Evolutionary conservation across 2,888 invertebrate species (phyloP).

Genomic region (Autographa gamma): DNA sequence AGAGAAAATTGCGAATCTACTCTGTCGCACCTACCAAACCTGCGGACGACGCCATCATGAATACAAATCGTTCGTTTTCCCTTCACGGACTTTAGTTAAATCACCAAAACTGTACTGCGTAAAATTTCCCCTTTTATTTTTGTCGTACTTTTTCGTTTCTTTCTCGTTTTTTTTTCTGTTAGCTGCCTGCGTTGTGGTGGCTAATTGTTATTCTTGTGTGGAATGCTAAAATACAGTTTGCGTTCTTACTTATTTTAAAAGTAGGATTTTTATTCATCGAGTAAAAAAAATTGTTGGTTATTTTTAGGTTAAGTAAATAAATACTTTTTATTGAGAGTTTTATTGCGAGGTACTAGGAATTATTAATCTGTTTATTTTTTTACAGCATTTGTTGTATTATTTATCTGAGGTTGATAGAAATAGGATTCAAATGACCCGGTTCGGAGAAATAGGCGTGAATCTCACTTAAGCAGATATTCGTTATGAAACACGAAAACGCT

Average conservation of each 20-base stretch:
- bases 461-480: background rate
- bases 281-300: background rate
- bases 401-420: too few relatives aligned
- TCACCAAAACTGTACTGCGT: conserved; percentile 62
- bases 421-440: background rate
- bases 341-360: too few relatives aligned
- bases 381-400: too few relatives aligned
- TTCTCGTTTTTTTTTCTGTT: conserved; percentile 47
- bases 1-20: conserved; percentile 59
- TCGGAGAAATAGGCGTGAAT: background rate
- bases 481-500: conserved; percentile 6
- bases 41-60: conserved; percentile 64
- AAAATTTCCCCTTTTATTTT: conserved; percentile 55
- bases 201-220: conserved; percentile 51
- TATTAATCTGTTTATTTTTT: too few relatives aligned
- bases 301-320: background rate
- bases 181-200: conserved; percentile 30
- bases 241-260: conserved; percentile 41
- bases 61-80: conserved; percentile 66
- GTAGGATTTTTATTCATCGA: conserved; percentile 28
- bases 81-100: conserved; percentile 65
- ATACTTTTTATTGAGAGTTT: background rate
- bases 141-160: conserved; percentile 32
- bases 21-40: conserved; percentile 64
- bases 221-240: conserved; percentile 36